Conservation (phyloP, 2,113 vertebrate species). For the Sprattus sprattus region DNA sequence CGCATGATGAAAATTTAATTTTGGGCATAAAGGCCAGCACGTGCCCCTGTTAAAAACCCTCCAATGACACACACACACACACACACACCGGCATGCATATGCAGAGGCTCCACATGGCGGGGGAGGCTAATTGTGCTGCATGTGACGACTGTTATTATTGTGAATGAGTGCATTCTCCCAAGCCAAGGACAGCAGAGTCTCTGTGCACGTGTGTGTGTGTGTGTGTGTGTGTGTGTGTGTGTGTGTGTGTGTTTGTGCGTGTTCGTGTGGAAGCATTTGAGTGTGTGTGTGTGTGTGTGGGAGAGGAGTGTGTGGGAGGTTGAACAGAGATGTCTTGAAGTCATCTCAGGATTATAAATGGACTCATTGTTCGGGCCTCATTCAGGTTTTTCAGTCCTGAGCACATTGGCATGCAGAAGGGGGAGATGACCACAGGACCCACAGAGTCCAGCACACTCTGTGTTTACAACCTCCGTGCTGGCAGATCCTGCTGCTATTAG, state of each 20-base stretch:
- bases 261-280: background rate
- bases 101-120: background rate
- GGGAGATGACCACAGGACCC: background rate
- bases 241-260: background rate
- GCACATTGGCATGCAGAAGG: background rate
- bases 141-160: background rate
- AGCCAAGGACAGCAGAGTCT: background rate
- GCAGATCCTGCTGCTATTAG: background rate
- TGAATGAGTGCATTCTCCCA: background rate
- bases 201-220: background rate
- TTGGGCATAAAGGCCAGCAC: background rate
- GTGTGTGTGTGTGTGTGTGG: background rate
- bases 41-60: background rate
- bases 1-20: background rate
- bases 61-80: background rate
- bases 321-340: conserved; percentile 1
- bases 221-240: background rate
- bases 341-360: background rate
- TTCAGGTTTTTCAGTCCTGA: background rate
- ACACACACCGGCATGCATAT: background rate
- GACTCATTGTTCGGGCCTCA: background rate
- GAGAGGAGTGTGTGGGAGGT: background rate
- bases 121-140: background rate
- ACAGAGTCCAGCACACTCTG: background rate
- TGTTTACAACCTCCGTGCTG: background rate